phyloP scores from a whole-genome alignment of 2,113 vertebrate species.

The Microtus oregoni region DNA sequence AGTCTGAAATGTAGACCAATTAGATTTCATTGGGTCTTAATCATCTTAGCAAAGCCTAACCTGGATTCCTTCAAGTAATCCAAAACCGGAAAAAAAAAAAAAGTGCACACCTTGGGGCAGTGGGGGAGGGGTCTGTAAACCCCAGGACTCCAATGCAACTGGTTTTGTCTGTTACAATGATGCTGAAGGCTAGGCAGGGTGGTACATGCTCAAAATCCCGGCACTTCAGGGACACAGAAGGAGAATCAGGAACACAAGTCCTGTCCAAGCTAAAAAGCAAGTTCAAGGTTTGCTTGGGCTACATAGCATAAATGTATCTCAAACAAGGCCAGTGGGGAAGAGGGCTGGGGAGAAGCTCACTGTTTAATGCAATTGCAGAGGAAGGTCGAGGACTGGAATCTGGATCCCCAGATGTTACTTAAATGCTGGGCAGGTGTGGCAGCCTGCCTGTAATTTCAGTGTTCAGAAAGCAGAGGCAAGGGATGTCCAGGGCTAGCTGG shows the following conservation, averaged over 20 bases:
- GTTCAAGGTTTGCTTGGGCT: not conserved
- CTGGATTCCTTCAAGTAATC: not conserved
- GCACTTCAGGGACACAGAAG: not conserved
- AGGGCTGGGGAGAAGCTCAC: not conserved
- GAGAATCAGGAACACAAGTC: not conserved
- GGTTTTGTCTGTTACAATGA: not conserved
- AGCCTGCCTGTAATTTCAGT: not conserved
- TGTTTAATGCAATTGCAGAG: not conserved
- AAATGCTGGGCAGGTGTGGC: not conserved
- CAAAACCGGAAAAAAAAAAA: no score
- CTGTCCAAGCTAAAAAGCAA: not conserved
- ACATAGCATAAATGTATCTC: not conserved
- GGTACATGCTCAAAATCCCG: not conserved
- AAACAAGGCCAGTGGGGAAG: not conserved
- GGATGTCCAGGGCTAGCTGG: no score
- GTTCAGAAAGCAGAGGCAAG: not conserved
- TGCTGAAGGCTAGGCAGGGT: not conserved
- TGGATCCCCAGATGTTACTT: not conserved
- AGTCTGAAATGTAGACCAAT: not conserved
- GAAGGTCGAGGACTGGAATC: no score
- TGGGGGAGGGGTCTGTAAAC: not conserved
- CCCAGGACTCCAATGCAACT: rapidly evolving
- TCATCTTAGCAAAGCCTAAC: not conserved
- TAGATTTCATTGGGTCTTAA: not conserved
- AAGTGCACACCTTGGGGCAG: not conserved